A percentile compares a stretch with the other conserved stretches of the same genome.
Conservation (phyloP, 2,888 invertebrate species). For the Himalopsyche kuldschensis region DNA sequence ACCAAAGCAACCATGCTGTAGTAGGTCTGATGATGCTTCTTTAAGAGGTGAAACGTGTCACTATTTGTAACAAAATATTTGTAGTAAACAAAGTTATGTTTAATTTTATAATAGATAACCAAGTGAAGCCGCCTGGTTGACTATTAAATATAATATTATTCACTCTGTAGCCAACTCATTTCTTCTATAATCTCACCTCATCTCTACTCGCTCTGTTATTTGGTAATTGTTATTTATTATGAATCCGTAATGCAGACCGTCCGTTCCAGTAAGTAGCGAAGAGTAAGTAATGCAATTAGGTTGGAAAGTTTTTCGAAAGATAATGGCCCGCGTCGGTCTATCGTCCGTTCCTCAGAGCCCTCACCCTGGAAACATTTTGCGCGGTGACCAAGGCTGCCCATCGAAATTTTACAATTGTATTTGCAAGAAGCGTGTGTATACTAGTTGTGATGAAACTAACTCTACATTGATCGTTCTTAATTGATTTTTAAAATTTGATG, state of each 20-base stretch:
- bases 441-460: too few relatives aligned
- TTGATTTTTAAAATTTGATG: too few relatives aligned
- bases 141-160: background rate
- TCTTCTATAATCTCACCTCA: slow-evolving; percentile 6
- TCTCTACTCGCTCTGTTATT: background rate
- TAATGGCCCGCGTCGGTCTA: slow-evolving; percentile 3
- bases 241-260: slow-evolving; percentile 20
- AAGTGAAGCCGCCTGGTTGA: too few relatives aligned
- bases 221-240: slow-evolving; percentile 34
- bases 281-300: slow-evolving; percentile 26
- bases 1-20: too few relatives aligned
- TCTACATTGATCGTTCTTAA: too few relatives aligned
- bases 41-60: too few relatives aligned
- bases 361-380: background rate
- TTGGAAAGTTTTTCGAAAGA: slow-evolving; percentile 29
- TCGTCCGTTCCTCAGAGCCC: background rate
- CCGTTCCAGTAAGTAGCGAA: background rate
- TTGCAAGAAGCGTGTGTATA: too few relatives aligned
- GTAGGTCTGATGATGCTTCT: too few relatives aligned
- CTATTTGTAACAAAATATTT: too few relatives aligned
- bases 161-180: background rate
- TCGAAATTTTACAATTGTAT: too few relatives aligned
- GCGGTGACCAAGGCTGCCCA: background rate
- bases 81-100: too few relatives aligned
- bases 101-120: too few relatives aligned